Evolutionary conservation across 2,797 vertebrate genomes (phyloP), one percentile per base, ranked within the genome.

Genomic region (Syngnathus acus): DNA sequence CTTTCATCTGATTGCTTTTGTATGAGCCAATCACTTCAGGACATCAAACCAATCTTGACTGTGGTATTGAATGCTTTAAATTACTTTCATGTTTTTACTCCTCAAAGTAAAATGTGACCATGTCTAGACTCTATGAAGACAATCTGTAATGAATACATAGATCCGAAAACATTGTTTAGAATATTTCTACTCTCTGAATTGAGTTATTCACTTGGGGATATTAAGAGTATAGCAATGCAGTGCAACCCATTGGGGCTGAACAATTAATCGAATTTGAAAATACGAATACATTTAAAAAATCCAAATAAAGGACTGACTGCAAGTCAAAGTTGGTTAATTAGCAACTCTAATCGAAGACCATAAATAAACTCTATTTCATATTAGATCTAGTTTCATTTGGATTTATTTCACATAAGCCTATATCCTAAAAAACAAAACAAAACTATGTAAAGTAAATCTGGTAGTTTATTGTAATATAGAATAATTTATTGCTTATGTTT

Each of bases 21-120:
- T 80, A 84, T 81, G 84, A 84, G 84, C 84, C 89, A 92, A 90
- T 92, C 89, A 89, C 89, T 93, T 88, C 70, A 90, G 69, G 76
- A 79, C 74, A 80, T 87, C 78, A 82, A 77, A 82, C 77, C 65
- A 65, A 73, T 83, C 82, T 82, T 78, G 76, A 79, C 61, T 26
- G 66, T 47, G 39, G 70, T 68, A 68, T 19, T 72, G 68, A 76
- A 68, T 71, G 77, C 72, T 78, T 74, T 71, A 50, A 72, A 76
- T 69, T 64, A 58, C 66, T 66, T 62, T 73, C 61, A 0, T 69
- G 68, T 66, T 71, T 69, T 71, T 13, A 53, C 65, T 69, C 50
- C 63, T 40, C 38, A 42, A 23, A 62, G 10, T n/a, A 43, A 62
- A 62, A 45, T 26, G 53, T 14, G 21, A 55, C 9, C 23, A 23